Base-by-base conservation (phyloP, 2,113 vertebrate genomes). In the Calypte anna region DNA sequence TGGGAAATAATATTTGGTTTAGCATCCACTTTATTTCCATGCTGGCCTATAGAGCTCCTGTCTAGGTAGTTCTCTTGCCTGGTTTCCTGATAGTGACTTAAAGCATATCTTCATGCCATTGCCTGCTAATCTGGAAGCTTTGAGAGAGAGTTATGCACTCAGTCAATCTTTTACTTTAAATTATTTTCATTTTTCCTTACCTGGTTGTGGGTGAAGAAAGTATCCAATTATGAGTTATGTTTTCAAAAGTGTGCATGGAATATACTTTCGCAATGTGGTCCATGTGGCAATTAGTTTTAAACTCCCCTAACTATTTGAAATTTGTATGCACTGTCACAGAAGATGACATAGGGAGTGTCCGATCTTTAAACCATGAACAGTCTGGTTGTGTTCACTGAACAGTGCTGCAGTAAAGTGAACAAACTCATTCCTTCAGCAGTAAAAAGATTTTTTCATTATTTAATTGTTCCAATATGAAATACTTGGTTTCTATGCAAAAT, bases 71-170 rank as follows among this genome's bases (percentile, higher is more conserved):
- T 78, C 31, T 54, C 44, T 81, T 88, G 72, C 50, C 38, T 74
- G 66, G 24, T n/a, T 94, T 94, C 61, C 55, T 88, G 72, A 54
- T 87, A 12, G 79, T 91, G 81, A 90, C 86, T 69, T 58, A 91
- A 89, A 33, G 33, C 53, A 31, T 76, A 55, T 83, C 46, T 88
- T 88, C 53, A 43, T 92, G 59, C 68, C 50, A 23, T 43, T 53
- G 67, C 33, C 51, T 88, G 48, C 61, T 93, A 53, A 31, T 87
- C 87, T 88, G 77, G 33, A 90, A 90, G 36, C 61, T 44, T 51
- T 66, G 73, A 59, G 62, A 61, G 24, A 25, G 33, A 28, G 72
- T 74, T 90, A 83, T 81, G 43, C 30, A 55, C 13, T 17, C 38
- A 82, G 74, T 31, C 24, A 30, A 28, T 70, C 19, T 68, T 89